Evolutionary conservation across 2,797 vertebrate genomes (phyloP).

Genomic region (Pseudochaenichthys georgianus): DNA sequence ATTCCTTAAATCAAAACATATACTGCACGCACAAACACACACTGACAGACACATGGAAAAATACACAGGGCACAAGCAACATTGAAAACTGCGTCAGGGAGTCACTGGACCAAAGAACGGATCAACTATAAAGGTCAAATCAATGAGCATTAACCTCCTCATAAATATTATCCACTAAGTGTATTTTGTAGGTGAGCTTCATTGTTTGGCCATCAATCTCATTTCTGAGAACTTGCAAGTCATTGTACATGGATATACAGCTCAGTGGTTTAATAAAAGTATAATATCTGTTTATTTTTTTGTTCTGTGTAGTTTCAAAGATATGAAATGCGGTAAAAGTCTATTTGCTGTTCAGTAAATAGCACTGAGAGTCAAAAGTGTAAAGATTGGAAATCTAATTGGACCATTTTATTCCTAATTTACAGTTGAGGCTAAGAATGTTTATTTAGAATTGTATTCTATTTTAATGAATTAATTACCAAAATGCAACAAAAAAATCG

Average conservation of each 20-base stretch:
- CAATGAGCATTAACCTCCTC: conserved; percentile 68
- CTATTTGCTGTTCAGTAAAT: neutral
- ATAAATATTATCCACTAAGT: conserved; percentile 61
- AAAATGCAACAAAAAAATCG: neutral
- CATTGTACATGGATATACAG: conserved; percentile 11
- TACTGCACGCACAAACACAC: neutral
- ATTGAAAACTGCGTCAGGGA: conserved; percentile 27
- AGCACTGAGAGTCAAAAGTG: neutral
- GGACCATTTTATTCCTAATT: neutral
- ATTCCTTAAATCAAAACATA: neutral
- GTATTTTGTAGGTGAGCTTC: conserved; percentile 38
- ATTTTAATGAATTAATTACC: neutral
- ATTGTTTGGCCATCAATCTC: conserved; percentile 44
- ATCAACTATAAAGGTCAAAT: conserved; percentile 64
- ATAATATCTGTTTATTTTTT: conserved; percentile 13
- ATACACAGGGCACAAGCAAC: conserved; percentile 1
- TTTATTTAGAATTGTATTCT: neutral
- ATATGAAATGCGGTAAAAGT: neutral
- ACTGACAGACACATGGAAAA: neutral
- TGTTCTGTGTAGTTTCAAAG: conserved; percentile 18
- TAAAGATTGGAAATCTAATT: neutral
- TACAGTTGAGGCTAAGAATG: neutral
- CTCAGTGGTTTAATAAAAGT: conserved; percentile 21
- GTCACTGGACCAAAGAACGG: conserved; percentile 54
- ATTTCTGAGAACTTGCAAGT: conserved; percentile 18